phyloP scores from a whole-genome alignment of 2,797 vertebrate genomes.

The Lagocephalus sceleratus region DNA sequence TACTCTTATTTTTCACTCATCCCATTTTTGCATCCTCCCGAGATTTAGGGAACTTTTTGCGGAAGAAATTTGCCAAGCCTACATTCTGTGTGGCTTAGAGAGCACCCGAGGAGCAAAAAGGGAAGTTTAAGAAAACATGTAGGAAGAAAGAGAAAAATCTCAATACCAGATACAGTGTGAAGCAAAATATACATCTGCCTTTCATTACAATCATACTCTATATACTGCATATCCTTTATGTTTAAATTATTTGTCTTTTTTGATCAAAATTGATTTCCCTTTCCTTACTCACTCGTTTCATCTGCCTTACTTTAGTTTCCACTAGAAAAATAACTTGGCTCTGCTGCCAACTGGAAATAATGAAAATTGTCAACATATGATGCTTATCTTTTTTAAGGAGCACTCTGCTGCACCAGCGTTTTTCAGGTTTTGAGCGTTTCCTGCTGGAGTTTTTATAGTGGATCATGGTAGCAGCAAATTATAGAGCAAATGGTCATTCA shows the following conservation, averaged over 20 bases:
- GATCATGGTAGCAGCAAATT: slow-evolving; percentile 77
- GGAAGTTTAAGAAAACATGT: slow-evolving; percentile 70
- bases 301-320: slow-evolving; percentile 72
- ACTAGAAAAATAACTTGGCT: slow-evolving; percentile 67
- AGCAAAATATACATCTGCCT: slow-evolving; percentile 77
- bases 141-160: slow-evolving; percentile 50
- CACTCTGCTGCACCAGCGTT: slow-evolving; percentile 61
- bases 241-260: slow-evolving; percentile 81
- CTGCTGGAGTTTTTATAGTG: slow-evolving; percentile 67
- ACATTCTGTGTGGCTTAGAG: slow-evolving; percentile 69
- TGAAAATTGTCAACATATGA: slow-evolving; percentile 79
- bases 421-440: slow-evolving; percentile 66
- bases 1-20: slow-evolving; percentile 10
- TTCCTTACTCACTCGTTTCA: slow-evolving; percentile 64
- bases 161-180: slow-evolving; percentile 61
- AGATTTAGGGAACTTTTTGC: slow-evolving; percentile 54
- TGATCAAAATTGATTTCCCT: slow-evolving; percentile 75
- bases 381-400: slow-evolving; percentile 76
- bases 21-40: slow-evolving; percentile 41
- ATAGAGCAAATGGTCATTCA: slow-evolving; percentile 75
- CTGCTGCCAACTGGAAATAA: slow-evolving; percentile 73
- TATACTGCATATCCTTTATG: slow-evolving; percentile 79
- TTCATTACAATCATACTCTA: slow-evolving; percentile 78
- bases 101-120: slow-evolving; percentile 59
- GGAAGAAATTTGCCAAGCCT: slow-evolving; percentile 61